A percentile compares a stretch with the other conserved stretches of the same genome.
These are phyloP conservation scores for Rhea pennata DNA, from an alignment of 2,113 vertebrate species.

Conservation along the genomic window DNA sequence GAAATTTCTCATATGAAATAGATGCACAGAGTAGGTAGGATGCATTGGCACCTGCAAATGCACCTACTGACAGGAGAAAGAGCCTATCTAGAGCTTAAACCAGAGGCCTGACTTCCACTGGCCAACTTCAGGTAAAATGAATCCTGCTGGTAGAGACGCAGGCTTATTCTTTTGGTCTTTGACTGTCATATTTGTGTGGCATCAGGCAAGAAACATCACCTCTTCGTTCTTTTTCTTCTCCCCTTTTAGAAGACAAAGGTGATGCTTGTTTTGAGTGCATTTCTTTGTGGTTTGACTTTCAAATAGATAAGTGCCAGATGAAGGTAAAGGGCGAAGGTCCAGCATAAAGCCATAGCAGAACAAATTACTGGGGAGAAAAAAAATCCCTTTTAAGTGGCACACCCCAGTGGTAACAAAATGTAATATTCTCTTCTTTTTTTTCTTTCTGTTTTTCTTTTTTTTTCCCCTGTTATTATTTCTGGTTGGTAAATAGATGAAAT, in stretches of 20 bases:
- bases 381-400: constrained; percentile 49
- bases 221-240: background rate
- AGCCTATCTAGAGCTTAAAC: background rate
- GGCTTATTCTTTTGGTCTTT: background rate
- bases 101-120: background rate
- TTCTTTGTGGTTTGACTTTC: background rate
- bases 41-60: background rate
- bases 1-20: background rate
- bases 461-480: background rate
- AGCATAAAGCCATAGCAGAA: background rate
- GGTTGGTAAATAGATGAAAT: background rate
- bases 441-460: too few relatives aligned
- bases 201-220: background rate
- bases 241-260: background rate
- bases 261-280: background rate
- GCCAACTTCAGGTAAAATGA: background rate
- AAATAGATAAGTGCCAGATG: background rate
- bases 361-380: background rate
- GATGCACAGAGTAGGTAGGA: background rate
- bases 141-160: background rate
- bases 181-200: background rate
- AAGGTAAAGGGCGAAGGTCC: background rate
- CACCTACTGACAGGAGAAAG: background rate
- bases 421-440: background rate
- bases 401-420: constrained; percentile 57